A percentile compares a stretch with the other conserved stretches of the same genome.
Conservation (phyloP, 2,797 vertebrate genomes). For the Xenops minutus region DNA sequence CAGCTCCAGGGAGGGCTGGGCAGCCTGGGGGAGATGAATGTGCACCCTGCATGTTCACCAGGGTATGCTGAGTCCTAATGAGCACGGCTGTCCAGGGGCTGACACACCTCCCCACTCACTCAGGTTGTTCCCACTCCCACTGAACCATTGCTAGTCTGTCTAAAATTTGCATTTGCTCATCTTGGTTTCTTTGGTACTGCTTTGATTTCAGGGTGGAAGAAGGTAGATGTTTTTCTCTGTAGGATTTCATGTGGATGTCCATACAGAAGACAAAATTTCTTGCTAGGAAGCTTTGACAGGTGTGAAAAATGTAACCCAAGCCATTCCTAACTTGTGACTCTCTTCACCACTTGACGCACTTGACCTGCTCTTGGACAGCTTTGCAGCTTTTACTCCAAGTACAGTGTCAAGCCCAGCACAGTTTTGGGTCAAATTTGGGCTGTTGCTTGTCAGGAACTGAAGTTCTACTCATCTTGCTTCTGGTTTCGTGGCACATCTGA, state of each 20-base stretch:
- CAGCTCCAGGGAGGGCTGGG: conserved; percentile 2
- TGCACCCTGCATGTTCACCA: background rate
- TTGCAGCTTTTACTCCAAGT: background rate
- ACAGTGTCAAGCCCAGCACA: background rate
- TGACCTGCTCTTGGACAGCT: background rate
- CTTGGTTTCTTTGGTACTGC: background rate
- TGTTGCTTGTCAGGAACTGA: background rate
- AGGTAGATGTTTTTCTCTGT: background rate
- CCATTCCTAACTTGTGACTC: background rate
- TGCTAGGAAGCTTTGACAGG: background rate
- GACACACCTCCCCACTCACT: background rate
- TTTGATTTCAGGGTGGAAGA: background rate
- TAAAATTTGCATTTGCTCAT: background rate
- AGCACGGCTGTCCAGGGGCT: background rate
- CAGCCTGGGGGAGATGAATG: background rate
- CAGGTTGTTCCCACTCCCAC: background rate
- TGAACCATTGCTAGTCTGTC: background rate
- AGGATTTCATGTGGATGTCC: background rate
- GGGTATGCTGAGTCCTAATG: background rate
- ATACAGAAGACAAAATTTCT: background rate
- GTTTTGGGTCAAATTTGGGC: background rate
- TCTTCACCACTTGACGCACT: background rate
- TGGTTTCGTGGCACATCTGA: background rate
- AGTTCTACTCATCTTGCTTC: background rate
- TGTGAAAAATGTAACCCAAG: background rate